Evolutionary conservation across 2,888 invertebrate species (phyloP), one percentile per base, ranked within the genome.

Genomic region (Pheosia gnoma): DNA sequence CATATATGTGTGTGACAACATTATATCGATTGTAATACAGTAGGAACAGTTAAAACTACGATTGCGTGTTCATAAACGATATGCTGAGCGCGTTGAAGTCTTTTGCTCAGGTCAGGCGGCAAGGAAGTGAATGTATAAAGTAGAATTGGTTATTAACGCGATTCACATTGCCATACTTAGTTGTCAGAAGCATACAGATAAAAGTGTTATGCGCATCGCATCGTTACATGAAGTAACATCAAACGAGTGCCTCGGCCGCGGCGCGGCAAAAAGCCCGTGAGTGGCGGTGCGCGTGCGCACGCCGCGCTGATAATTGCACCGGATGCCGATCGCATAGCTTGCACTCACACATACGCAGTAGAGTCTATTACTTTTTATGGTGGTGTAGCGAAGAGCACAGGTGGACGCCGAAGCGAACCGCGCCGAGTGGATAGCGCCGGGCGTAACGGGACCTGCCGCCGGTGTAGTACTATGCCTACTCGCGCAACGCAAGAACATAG

Each of bases 11-110:
- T 43, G 59, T 55, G 54, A 60, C 55, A 45, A 60, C 41, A 51
- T 63, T 43, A 56, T 51, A 55, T 47, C 41, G 43, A 39, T 8
- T 43, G 52, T 54, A 13, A 37, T 59, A 41, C 41, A 9, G 39
- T 3, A 9, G 4, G 8, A 59, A 63, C 59, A 58, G 61, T 54
- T 49, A 41, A 47, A 57, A 53, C 54, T 13, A 59, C 57, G 57
- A 52, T 5, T 41, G 8, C 8, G 36, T 52, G n/a, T 9, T 52
- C 36, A 37, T 3, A 5, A 56, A 43, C 54, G 41, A 11, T 36
- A 13, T 39, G 53, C 43, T 25, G 47, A 63, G 72, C 79, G 82
- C 84, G 82, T 84, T 81, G 76, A 81, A 70, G 77, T 82, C 82
- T 83, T 83, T 84, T 72, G 52, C 47, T 65, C 59, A 25, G 25